A percentile compares a stretch with the other conserved stretches of the same genome.
Evolutionary conservation across 2,113 vertebrate species (phyloP).

Genomic region (Calyptomena viridis): DNA sequence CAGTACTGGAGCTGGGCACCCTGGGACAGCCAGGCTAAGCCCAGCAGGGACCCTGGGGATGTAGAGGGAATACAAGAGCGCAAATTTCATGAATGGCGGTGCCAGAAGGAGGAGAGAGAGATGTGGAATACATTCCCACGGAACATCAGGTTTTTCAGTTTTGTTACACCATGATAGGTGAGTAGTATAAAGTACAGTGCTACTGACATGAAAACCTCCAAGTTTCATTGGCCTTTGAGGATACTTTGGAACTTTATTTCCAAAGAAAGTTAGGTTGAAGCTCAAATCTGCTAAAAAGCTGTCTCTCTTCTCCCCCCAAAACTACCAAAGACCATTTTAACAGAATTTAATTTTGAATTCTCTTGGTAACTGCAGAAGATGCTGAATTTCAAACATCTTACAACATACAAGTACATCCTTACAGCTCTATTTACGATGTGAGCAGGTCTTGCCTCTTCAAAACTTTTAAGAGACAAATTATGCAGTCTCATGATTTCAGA

Average conservation of each 20-base stretch:
- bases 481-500: background rate
- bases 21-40: background rate
- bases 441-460: background rate
- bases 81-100: background rate
- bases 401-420: background rate
- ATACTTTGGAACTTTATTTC: background rate
- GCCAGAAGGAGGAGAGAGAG: accelerated
- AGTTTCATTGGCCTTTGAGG: background rate
- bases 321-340: background rate
- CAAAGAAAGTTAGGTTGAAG: background rate
- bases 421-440: background rate
- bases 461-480: background rate
- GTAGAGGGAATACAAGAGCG: background rate
- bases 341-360: background rate
- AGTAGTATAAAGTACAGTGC: background rate
- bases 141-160: background rate
- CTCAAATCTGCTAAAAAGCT: background rate
- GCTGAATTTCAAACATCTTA: background rate
- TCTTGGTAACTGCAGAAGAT: background rate
- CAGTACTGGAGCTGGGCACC: background rate
- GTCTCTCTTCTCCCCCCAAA: background rate
- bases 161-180: background rate
- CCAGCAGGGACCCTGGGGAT: background rate
- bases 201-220: background rate
- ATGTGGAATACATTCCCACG: accelerated